A percentile compares a stretch with the other conserved stretches of the same genome.
Evolutionary conservation across 2,113 vertebrate species (phyloP).

Genomic region (Hepsetus odoe): DNA sequence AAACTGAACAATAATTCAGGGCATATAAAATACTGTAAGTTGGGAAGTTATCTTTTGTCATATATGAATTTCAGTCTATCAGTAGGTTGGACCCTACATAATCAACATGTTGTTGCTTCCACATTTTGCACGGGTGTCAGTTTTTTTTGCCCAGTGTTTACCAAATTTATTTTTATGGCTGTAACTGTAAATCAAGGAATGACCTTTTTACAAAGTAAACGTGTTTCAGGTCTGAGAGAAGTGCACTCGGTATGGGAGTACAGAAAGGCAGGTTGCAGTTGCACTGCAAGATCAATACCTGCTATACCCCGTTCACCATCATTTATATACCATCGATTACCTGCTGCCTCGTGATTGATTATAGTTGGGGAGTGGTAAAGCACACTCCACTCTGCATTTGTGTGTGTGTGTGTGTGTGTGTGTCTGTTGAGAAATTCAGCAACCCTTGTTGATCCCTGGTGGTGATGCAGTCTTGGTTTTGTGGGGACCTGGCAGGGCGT

Average conservation of each 20-base stretch:
- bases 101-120: too few species aligned
- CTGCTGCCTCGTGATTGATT: conserved; percentile 73
- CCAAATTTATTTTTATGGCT: too few species aligned
- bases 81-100: too few species aligned
- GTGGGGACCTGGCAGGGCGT: conserved; percentile 52
- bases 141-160: too few species aligned
- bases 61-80: too few species aligned
- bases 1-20: too few species aligned
- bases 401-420: neutral
- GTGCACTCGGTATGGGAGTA: conserved; percentile 17
- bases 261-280: conserved; percentile 55
- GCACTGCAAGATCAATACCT: conserved; percentile 69
- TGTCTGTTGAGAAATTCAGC: neutral
- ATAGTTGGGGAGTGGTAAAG: conserved; percentile 61
- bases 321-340: conserved; percentile 76
- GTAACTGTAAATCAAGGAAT: neutral
- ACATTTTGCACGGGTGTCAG: too few species aligned
- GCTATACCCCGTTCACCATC: conserved; percentile 61
- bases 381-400: conserved; percentile 4
- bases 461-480: conserved; percentile 17
- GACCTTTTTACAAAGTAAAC: conserved; percentile 2
- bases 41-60: too few species aligned
- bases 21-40: too few species aligned
- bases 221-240: neutral
- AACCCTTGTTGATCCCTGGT: neutral